Conservation (phyloP, 2,113 vertebrate genomes). For the Murina feae region DNA sequence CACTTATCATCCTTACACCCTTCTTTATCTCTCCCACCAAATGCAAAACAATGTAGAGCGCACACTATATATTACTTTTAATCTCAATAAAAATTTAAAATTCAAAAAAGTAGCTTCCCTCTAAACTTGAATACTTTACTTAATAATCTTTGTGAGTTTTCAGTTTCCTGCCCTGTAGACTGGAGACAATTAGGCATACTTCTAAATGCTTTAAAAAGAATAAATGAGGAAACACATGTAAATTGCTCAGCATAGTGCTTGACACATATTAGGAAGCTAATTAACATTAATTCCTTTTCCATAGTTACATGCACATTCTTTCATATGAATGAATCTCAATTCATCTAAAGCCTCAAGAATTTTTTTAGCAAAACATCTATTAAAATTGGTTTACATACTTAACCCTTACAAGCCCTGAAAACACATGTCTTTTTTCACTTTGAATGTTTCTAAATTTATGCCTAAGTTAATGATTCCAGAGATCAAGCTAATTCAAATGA, state of each 20-base stretch:
- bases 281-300: not conserved
- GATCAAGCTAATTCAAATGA: not conserved
- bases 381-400: not conserved
- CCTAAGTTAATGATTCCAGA: not conserved
- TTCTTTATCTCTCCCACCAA: not conserved
- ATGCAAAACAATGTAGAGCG: not conserved
- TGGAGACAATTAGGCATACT: not conserved
- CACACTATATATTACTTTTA: not conserved
- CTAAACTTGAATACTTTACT: not conserved
- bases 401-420: not conserved
- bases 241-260: not conserved
- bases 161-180: not conserved
- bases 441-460: not conserved
- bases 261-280: not conserved
- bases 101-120: not conserved
- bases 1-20: not conserved
- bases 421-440: not conserved
- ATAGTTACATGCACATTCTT: not conserved
- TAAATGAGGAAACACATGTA: not conserved
- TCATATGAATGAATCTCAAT: not conserved
- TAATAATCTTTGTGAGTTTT: slow-evolving; percentile 4
- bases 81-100: not conserved
- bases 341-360: not conserved
- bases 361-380: not conserved
- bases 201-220: not conserved